Base-by-base conservation (phyloP, 1,140 invertebrate species). In the Saxidomus purpurata region DNA sequence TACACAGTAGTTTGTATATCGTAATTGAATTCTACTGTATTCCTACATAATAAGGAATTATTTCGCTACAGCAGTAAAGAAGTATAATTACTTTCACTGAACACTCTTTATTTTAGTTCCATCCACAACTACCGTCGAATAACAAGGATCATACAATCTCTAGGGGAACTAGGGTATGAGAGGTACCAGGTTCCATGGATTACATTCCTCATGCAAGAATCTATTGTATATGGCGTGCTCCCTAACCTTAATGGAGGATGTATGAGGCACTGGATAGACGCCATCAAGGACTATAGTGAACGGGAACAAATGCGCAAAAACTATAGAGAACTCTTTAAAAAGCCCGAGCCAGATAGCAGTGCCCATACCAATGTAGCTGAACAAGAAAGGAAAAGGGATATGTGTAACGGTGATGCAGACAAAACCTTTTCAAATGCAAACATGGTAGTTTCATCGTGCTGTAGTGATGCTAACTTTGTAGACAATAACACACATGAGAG, bases 91-190 rank as follows among this genome's bases (percentile, higher is more conserved):
- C 15, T 4, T 43, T 43, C 43, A 43, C 43, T 43, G 43, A 8
- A 43, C 43, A 8, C 15, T 43, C 43, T 43, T 43, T 8, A 9
- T 83, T 83, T 83, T 47, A 85, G 83, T 4, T 85, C 83, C 13
- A 22, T 25, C 49, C 83, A 85, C 38, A 85, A 85, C 69, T 74
- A 85, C 49, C 40, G 63, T 31, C 67, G 83, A 25, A 85, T 85
- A 0, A 85, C 83, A 28, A 49, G 83, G 25, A 85, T 85, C 4
- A 28, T 85, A n/a, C 40, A 31, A 25, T 74, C 63, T 0, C 83
- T 85, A 19, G 83, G 63, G 13, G 63, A 85, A 28, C 43, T 85
- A 36, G 83, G 83, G 1, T 85, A 49, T 76, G 83, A 85, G 28
- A 49, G 49, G 17, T 85, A 49, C 22, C 83, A 85, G 31, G n/a